A percentile compares a stretch with the other conserved stretches of the same genome.
Conservation (phyloP, 2,797 vertebrate species). For the Hozukius guyotensis region DNA sequence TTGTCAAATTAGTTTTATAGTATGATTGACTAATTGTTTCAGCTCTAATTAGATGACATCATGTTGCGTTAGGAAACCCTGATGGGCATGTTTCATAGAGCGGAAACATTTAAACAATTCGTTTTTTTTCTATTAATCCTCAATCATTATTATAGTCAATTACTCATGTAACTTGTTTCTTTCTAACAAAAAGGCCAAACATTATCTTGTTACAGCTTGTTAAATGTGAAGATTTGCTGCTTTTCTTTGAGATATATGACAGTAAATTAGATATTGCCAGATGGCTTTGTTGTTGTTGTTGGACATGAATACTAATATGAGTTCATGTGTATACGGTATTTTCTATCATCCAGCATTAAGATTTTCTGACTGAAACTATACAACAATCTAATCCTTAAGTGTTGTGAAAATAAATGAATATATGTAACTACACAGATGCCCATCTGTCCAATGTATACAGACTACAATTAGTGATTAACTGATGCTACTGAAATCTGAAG, state of each 20-base stretch:
- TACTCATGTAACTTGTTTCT: too few relatives aligned
- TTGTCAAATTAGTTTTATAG: too few relatives aligned
- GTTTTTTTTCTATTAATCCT: too few relatives aligned
- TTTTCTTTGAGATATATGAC: background rate
- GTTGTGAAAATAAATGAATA: too few relatives aligned
- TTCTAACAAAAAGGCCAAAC: too few relatives aligned
- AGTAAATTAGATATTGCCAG: too few relatives aligned
- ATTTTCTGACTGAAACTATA: background rate
- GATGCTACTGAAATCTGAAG: background rate
- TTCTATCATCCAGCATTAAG: background rate
- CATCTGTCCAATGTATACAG: background rate
- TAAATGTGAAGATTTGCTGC: background rate
- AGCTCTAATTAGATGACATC: too few relatives aligned
- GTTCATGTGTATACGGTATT: background rate
- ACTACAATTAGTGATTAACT: background rate
- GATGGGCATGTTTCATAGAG: background rate
- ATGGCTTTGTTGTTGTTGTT: background rate
- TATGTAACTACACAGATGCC: accelerated
- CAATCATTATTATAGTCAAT: too few relatives aligned
- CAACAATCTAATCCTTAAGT: background rate
- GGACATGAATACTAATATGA: background rate
- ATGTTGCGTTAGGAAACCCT: too few relatives aligned
- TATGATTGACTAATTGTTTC: too few relatives aligned
- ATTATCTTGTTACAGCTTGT: background rate
- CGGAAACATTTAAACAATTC: background rate